Evolutionary conservation across 2,113 vertebrate genomes (phyloP).

Genomic region (Noctilio leporinus): DNA sequence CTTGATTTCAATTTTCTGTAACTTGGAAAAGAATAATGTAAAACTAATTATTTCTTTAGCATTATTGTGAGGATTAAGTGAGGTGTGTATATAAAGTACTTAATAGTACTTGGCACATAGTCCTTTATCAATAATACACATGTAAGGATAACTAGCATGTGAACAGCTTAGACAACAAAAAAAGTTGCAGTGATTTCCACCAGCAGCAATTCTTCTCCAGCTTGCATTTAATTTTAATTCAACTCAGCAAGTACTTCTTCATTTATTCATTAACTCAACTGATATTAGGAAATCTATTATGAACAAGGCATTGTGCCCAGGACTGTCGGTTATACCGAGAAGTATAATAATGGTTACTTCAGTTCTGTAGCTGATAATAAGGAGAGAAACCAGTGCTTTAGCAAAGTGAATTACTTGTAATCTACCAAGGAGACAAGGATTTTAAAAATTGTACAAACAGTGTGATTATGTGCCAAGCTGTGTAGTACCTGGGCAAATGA

Average conservation of each 20-base stretch:
- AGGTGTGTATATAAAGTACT: background rate
- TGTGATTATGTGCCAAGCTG: background rate
- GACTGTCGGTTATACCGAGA: background rate
- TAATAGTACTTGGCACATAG: background rate
- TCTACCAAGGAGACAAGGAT: constrained; percentile 13
- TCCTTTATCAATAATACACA: background rate
- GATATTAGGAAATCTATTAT: constrained; percentile 11
- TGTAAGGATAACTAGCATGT: background rate
- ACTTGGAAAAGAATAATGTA: background rate
- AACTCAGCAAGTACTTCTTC: background rate
- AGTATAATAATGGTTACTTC: background rate
- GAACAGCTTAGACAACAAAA: background rate
- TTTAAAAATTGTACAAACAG: background rate
- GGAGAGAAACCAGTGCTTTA: background rate
- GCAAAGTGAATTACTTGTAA: background rate
- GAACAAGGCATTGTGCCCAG: background rate
- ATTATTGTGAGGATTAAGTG: no score
- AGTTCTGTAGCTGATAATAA: background rate
- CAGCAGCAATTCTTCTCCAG: background rate
- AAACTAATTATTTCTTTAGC: background rate
- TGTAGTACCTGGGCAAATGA: background rate
- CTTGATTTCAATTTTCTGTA: background rate
- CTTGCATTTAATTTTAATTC: constrained; percentile 7
- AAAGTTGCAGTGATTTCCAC: background rate
- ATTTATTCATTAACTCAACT: constrained; percentile 29